Evolutionary conservation across 2,113 vertebrate genomes (phyloP).

Genomic region (Sinocyclocheilus maitianheensis): DNA sequence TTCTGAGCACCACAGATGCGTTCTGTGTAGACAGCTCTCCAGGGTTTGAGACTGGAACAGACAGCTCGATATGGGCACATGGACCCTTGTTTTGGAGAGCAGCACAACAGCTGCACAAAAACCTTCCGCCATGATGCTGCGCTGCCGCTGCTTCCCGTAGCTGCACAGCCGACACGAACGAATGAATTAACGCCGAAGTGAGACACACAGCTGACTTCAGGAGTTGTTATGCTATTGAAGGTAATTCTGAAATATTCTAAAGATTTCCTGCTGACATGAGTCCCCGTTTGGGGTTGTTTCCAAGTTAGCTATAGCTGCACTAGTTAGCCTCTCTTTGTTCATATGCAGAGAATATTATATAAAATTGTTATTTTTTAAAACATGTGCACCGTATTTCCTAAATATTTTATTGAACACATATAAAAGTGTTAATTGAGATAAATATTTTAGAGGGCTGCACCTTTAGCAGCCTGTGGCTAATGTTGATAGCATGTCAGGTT

Average conservation of each 20-base stretch:
- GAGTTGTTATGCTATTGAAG: slow-evolving; percentile 80
- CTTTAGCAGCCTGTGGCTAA: not conserved
- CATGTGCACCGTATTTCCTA: not conserved
- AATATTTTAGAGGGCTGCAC: not conserved
- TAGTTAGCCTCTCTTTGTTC: not conserved
- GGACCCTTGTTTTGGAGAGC: slow-evolving; percentile 56
- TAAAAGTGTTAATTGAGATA: not conserved
- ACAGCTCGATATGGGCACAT: slow-evolving; percentile 32
- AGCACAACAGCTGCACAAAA: slow-evolving; percentile 60
- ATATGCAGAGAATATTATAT: not conserved
- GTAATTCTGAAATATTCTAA: slow-evolving; percentile 57
- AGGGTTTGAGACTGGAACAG: not conserved
- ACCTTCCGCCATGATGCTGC: slow-evolving; percentile 85
- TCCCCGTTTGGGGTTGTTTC: not conserved
- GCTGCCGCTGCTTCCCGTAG: slow-evolving; percentile 79
- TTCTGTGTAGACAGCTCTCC: not conserved
- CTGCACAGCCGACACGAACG: slow-evolving; percentile 73
- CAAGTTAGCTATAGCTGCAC: not conserved
- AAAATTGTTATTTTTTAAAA: not conserved
- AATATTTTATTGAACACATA: not conserved
- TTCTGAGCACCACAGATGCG: not conserved
- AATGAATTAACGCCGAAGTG: slow-evolving; percentile 75
- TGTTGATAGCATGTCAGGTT: not conserved
- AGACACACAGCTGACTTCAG: slow-evolving; percentile 74
- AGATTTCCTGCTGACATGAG: too few relatives aligned